Evolutionary conservation across 2,113 vertebrate species (phyloP), one percentile per base, ranked within the genome.

Genomic region (Xenopus borealis): DNA sequence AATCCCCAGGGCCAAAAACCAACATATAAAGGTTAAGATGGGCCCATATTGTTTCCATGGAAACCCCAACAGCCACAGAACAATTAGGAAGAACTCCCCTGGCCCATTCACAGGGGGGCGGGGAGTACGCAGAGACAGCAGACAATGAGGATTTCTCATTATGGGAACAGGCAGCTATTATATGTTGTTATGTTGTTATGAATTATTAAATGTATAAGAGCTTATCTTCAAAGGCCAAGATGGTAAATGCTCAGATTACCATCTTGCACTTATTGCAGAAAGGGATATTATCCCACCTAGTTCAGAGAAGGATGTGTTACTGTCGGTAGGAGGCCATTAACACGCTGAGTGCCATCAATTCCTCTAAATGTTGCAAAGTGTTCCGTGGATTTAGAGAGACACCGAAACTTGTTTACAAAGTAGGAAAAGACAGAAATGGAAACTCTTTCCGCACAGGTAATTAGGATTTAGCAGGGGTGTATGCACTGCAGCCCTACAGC

Each of bases 121-220:
- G 11, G 11, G 10, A 50, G 11, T 18, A 61, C 27, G 58, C 19
- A 23, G 19, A 61, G 58, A 61, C 58, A 61, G 14, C 11, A 61
- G 58, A 61, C 58, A 61, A 61, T 61, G 58, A 20, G 19, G 58
- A 20, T 61, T 27, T 61, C 58, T 23, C 58, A 20, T 27, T 55
- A 20, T 61, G 10, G 58, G 58, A 61, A 27, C 58, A 61, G 19
- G 58, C 58, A 12, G 58, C 58, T 61, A 27, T 61, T 23, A 20
- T 61, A 61, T 55, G 53, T 55, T 55, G 53, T 55, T 16, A 27
- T 61, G 58, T 61, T 23, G 18, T 23, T 23, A 61, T 61, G 58
- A 61, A 61, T 61, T 61, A 61, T 61, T 61, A 61, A 61, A 61
- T 61, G 58, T 61, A 23, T 61, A 61, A 61, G 18, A 55, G 53